phyloP scores from a whole-genome alignment of 2,888 invertebrate genomes.

The Heliconius ethilla region DNA sequence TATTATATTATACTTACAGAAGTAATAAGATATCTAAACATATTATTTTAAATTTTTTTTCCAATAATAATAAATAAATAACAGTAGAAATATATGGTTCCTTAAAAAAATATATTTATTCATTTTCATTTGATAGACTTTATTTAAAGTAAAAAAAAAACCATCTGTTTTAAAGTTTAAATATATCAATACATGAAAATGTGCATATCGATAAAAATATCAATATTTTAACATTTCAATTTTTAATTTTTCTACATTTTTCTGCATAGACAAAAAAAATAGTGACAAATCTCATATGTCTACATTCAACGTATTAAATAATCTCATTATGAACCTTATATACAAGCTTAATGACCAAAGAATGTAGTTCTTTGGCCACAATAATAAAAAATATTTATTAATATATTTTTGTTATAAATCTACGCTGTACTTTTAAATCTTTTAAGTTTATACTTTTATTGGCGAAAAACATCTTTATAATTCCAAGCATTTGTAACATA shows the following conservation, averaged over 20 bases:
- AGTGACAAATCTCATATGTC: too few relatives aligned
- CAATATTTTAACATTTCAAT: neutral
- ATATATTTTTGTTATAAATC: conserved; percentile 3
- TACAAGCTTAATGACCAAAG: neutral
- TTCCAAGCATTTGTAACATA: neutral
- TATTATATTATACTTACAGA: too few relatives aligned
- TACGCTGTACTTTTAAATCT: neutral
- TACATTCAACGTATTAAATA: too few relatives aligned
- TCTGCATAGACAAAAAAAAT: too few relatives aligned
- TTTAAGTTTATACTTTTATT: neutral
- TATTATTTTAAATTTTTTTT: too few relatives aligned
- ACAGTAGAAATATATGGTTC: neutral
- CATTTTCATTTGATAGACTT: too few relatives aligned
- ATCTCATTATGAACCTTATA: neutral
- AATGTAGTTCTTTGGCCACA: neutral
- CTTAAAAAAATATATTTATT: neutral
- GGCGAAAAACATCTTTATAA: neutral
- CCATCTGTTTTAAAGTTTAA: neutral
- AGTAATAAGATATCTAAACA: too few relatives aligned
- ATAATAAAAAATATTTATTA: neutral
- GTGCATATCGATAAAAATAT: conserved; percentile 12
- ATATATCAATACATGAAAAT: conserved; percentile 7
- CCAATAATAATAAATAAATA: too few relatives aligned
- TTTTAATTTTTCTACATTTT: too few relatives aligned
- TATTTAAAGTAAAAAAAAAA: too few relatives aligned